Evolutionary conservation across 1,140 invertebrate genomes (phyloP).

Genomic region (Yoshiicerus persimilis): DNA sequence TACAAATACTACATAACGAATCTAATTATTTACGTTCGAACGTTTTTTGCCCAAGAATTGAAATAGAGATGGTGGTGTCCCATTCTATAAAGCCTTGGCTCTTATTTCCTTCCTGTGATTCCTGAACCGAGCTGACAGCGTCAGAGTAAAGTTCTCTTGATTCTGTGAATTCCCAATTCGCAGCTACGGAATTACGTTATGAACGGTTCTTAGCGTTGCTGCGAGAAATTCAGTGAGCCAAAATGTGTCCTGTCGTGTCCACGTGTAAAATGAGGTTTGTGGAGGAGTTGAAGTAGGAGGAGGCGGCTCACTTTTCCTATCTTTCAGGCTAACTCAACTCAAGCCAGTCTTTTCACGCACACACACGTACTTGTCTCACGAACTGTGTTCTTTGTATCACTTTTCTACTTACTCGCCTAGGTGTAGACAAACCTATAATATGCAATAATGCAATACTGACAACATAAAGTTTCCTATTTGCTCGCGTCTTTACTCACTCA

Average conservation of each 20-base stretch:
- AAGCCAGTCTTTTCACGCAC: neutral
- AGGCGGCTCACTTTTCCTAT: neutral
- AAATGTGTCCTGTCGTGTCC: neutral
- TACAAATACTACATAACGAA: neutral
- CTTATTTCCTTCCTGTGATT: neutral
- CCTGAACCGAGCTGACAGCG: too few species aligned
- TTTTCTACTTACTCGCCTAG: neutral
- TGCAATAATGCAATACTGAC: neutral
- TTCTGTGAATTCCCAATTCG: neutral
- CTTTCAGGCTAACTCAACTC: neutral
- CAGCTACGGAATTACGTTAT: neutral
- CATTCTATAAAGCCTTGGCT: neutral
- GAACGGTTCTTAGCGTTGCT: neutral
- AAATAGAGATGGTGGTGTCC: neutral
- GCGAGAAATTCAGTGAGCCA: neutral
- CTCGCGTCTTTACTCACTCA: neutral
- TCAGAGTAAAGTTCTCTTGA: neutral
- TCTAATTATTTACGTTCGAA: neutral
- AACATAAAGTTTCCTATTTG: neutral
- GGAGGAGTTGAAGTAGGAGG: neutral
- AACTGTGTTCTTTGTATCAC: neutral
- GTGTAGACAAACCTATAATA: neutral
- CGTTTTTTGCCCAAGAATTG: neutral
- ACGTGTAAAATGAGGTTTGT: constrained; percentile 3
- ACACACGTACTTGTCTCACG: neutral